Percentiles rank a stretch among this genome's conserved stretches.
phyloP scores from a whole-genome alignment of 2,113 vertebrate species.

The Pluvianellus socialis region DNA sequence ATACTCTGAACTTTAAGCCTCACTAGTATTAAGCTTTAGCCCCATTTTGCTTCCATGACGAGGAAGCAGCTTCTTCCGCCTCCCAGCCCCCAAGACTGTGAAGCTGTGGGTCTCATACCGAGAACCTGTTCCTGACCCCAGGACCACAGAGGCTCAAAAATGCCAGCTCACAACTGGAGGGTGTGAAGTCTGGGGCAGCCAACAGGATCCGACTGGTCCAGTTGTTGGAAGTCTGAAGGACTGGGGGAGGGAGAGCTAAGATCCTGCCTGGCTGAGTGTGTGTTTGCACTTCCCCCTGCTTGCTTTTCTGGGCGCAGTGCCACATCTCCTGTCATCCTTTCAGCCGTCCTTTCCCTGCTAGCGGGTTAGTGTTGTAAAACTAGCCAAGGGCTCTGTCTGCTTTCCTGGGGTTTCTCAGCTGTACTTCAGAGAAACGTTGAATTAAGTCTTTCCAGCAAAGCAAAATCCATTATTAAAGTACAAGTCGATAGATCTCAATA shows the following conservation, averaged over 20 bases:
- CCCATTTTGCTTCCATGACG: not conserved
- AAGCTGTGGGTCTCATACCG: not conserved
- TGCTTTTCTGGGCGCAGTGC: not conserved
- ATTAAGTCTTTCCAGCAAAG: not conserved
- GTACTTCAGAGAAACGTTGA: not conserved
- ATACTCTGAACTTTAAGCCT: not conserved
- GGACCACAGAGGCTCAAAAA: not conserved
- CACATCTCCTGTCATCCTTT: not conserved
- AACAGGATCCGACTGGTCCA: not conserved
- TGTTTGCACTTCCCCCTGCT: not conserved
- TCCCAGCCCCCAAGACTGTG: not conserved
- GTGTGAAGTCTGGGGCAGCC: not conserved
- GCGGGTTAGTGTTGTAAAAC: not conserved
- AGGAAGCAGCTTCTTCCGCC: not conserved
- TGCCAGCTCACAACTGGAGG: not conserved
- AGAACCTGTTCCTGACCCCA: not conserved
- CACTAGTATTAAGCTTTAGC: not conserved
- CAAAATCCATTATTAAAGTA: not conserved
- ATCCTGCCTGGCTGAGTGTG: not conserved
- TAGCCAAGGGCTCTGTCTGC: not conserved
- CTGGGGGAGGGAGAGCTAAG: not conserved
- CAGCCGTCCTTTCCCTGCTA: not conserved
- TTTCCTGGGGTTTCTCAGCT: constrained; percentile 11
- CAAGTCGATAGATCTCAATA: not conserved
- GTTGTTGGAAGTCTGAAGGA: not conserved